Evolutionary conservation across 2,888 invertebrate species (phyloP).

Genomic region (Andrena fulva): DNA sequence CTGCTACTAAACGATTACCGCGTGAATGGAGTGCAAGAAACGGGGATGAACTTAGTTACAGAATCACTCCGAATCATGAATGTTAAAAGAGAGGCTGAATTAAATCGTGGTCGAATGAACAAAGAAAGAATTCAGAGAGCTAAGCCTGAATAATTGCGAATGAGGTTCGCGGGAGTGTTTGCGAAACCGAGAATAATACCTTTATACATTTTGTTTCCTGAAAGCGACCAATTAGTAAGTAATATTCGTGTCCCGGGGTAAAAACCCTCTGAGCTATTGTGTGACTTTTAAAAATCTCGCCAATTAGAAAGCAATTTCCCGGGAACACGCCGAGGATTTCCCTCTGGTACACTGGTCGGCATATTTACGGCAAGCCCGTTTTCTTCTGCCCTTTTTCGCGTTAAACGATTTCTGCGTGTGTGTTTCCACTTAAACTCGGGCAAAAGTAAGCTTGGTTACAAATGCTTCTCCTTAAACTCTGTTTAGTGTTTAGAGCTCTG

Average conservation of each 20-base stretch:
- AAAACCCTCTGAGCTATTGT: slow-evolving; percentile 51
- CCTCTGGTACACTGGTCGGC: slow-evolving; percentile 38
- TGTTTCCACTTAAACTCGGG: slow-evolving; percentile 6
- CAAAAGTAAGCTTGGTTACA: slow-evolving; percentile 14
- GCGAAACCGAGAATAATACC: slow-evolving; percentile 29
- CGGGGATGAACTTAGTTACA: neutral
- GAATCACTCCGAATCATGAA: slow-evolving; percentile 2
- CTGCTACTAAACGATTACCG: neutral
- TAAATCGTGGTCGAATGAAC: slow-evolving; percentile 27
- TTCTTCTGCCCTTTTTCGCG: slow-evolving; percentile 19
- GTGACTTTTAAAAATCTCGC: slow-evolving; percentile 60
- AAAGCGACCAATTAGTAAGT: slow-evolving; percentile 59
- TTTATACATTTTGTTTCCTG: slow-evolving; percentile 39
- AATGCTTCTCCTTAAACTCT: neutral
- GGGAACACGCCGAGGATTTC: slow-evolving; percentile 53
- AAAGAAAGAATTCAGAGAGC: slow-evolving; percentile 17
- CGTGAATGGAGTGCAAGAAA: neutral
- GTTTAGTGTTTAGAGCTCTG: neutral
- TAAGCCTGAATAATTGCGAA: slow-evolving; percentile 46
- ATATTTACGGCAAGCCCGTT: slow-evolving; percentile 39
- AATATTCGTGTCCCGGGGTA: slow-evolving; percentile 45
- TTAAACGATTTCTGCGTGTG: slow-evolving; percentile 31
- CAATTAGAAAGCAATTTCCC: slow-evolving; percentile 62
- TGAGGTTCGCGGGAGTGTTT: slow-evolving; percentile 11
- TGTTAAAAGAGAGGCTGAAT: slow-evolving; percentile 2